phyloP scores from a whole-genome alignment of 2,797 vertebrate genomes.

The Sebastolobus altivelis region DNA sequence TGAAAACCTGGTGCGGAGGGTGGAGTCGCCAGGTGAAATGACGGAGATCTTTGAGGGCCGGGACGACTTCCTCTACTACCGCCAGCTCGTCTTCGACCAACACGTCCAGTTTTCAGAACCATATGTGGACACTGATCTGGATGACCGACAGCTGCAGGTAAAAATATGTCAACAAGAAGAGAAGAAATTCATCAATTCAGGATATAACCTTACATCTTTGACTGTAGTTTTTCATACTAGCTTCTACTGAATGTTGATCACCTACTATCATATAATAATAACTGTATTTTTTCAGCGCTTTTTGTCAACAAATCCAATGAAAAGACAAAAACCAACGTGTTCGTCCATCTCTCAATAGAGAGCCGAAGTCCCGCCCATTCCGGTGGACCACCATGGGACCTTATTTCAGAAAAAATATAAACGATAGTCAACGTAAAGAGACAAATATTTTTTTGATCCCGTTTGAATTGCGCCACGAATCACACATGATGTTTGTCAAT shows the following conservation, averaged over 20 bases:
- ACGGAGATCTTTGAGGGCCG: slow-evolving; percentile 85
- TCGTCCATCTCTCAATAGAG: too few relatives aligned
- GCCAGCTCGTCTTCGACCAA: slow-evolving; percentile 74
- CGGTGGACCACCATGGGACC: too few relatives aligned
- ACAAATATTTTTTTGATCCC: too few relatives aligned
- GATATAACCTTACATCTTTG: too few relatives aligned
- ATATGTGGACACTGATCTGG: background rate
- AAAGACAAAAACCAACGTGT: background rate
- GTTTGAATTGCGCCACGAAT: too few relatives aligned
- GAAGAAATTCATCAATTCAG: too few relatives aligned
- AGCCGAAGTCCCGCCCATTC: too few relatives aligned
- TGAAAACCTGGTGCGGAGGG: slow-evolving; percentile 84
- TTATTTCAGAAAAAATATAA: too few relatives aligned
- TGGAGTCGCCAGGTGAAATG: slow-evolving; percentile 78
- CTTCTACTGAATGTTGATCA: background rate
- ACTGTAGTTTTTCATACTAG: background rate
- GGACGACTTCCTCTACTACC: slow-evolving; percentile 85
- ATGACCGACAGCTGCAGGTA: slow-evolving; percentile 51
- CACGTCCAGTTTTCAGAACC: slow-evolving; percentile 1
- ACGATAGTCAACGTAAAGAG: too few relatives aligned
- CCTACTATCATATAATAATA: too few relatives aligned
- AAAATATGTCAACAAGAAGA: background rate
- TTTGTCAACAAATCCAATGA: background rate
- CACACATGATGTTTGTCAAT: too few relatives aligned
- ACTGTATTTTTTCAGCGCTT: too few relatives aligned